Conservation (phyloP, 2,113 vertebrate genomes). For the Conger conger region DNA sequence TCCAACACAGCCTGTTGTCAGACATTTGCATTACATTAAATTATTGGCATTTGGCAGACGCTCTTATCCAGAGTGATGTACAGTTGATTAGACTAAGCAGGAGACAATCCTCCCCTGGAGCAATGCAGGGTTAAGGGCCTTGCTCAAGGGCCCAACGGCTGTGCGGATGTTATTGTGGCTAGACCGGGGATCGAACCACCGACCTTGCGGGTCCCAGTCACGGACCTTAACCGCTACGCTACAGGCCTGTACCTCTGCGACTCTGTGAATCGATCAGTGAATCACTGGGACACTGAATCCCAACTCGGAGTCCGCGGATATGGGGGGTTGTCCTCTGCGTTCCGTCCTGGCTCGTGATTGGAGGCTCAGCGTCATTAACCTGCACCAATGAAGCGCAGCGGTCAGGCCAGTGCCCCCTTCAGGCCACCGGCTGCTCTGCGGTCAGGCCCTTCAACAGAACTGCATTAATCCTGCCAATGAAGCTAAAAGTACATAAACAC, state of each 20-base stretch:
- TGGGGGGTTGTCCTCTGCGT: neutral
- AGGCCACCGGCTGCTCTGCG: neutral
- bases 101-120: no score
- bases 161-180: no score
- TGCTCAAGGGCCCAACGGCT: no score
- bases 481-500: neutral
- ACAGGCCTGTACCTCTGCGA: neutral
- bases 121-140: no score
- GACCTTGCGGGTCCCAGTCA: no score
- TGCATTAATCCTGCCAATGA: conserved; percentile 6
- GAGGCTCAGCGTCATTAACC: conserved; percentile 26
- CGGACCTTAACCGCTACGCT: no score
- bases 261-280: neutral
- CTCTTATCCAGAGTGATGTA: no score
- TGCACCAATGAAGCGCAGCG: conserved; percentile 12
- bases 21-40: no score
- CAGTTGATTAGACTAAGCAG: no score
- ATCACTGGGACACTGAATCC: neutral
- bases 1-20: neutral
- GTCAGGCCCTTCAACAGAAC: conserved; percentile 23
- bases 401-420: neutral
- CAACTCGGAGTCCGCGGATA: neutral
- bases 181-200: no score
- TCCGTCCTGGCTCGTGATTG: neutral
- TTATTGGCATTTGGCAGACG: no score